A percentile compares a stretch with the other conserved stretches of the same genome.
phyloP scores from a whole-genome alignment of 2,113 vertebrate species.

The Morone chrysops region DNA sequence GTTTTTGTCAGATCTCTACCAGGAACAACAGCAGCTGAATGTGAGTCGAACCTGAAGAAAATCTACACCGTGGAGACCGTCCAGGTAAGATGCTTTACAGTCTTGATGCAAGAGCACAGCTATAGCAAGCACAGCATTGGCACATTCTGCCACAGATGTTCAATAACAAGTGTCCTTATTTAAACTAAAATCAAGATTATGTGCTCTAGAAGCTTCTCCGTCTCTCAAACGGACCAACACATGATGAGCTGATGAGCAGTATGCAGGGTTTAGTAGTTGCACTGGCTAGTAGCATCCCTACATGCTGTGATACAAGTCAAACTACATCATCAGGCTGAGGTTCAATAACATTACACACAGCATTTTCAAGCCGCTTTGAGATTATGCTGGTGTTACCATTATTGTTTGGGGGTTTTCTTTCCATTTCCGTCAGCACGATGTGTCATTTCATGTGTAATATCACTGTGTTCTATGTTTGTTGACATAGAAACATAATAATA shows the following conservation, averaged over 20 bases:
- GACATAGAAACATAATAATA: background rate
- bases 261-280: background rate
- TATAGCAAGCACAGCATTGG: background rate
- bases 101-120: background rate
- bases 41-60: constrained; percentile 95
- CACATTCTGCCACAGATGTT: background rate
- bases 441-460: too few species aligned
- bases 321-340: background rate
- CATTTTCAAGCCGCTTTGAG: background rate
- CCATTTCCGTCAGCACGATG: too few species aligned
- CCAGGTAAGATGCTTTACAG: constrained; percentile 85
- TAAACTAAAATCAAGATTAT: background rate
- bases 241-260: too few species aligned
- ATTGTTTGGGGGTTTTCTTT: too few species aligned
- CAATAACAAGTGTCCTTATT: background rate
- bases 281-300: background rate
- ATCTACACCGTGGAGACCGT: constrained; percentile 95
- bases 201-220: background rate
- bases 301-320: background rate
- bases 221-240: too few species aligned
- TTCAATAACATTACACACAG: background rate
- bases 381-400: background rate
- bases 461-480: background rate
- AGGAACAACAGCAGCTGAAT: constrained; percentile 95
- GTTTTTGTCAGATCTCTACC: constrained; percentile 88